Conservation (phyloP, 2,888 invertebrate genomes). For the Ennomos quercinarius region DNA sequence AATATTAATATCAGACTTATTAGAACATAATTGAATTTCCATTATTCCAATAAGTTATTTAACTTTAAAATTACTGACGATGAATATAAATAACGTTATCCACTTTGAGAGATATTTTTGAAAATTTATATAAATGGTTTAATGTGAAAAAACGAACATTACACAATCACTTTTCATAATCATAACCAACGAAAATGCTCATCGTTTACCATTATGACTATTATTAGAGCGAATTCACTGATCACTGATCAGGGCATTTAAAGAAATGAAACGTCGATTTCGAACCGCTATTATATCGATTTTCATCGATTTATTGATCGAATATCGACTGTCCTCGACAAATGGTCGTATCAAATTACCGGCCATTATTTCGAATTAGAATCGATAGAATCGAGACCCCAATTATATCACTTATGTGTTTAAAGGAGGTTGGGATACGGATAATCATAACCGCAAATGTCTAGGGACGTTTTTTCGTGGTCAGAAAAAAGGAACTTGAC, state of each 20-base stretch:
- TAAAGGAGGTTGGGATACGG: constrained; percentile 77
- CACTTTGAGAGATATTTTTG: neutral
- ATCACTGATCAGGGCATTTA: constrained; percentile 83
- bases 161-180: constrained; percentile 40
- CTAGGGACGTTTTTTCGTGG: constrained; percentile 49
- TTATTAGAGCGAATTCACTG: constrained; percentile 80
- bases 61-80: no score
- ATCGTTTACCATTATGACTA: constrained; percentile 80
- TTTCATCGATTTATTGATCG: constrained; percentile 85
- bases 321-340: constrained; percentile 84
- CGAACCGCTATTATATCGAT: constrained; percentile 79
- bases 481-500: constrained; percentile 47
- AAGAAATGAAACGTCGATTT: constrained; percentile 84
- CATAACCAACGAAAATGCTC: constrained; percentile 58
- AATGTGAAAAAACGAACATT: constrained; percentile 42
- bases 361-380: constrained; percentile 84
- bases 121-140: constrained; percentile 34
- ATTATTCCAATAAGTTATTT: no score
- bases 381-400: constrained; percentile 82
- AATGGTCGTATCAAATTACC: constrained; percentile 82
- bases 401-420: constrained; percentile 86
- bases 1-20: no score
- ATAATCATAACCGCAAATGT: constrained; percentile 75
- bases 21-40: no score
- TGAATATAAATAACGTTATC: no score